Base-by-base conservation (phyloP, 1,140 invertebrate genomes). In the Laodelphax striatellus region DNA sequence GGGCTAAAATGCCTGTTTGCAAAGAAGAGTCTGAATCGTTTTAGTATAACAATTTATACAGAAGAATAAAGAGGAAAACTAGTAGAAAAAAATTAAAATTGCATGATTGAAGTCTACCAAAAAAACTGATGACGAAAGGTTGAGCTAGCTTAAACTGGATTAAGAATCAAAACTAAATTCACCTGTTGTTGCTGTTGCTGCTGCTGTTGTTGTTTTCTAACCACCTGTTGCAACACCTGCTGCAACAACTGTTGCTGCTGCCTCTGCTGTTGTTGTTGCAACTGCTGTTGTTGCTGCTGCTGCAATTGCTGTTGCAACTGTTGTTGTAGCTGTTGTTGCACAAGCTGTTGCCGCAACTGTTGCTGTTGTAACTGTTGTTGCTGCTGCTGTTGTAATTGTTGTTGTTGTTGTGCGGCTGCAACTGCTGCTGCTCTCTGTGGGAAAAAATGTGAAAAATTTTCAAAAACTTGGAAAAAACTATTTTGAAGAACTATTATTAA, bases 351-450 rank as follows among this genome's bases (percentile, higher is more conserved):
- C 24, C 63, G 55, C 53, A 58, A 13, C n/a, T 52, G 34, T 14
- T 52, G 60, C 22, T 63, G 52, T 44, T 57, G 44, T 21, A 38
- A 62, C 52, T 46, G 43, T 54, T 55, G 54, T 17, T 34, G 52
- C 14, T 46, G 52, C 43, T 62, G 57, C 50, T 63, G 63, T 50
- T 50, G 52, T 61, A 60, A 75, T 9, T 38, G 34, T 9, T 11
- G 34, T 74, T 52, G 77, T 75, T 44, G 75, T 72, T 13, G 73
- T 11, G 73, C 58, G 77, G 77, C 64, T 77, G 73, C 56, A 78
- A 78, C 50, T 78, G 78, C 13, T 74, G 34, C 34, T 38, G 34
- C 34, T 38, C 34, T 38, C 34, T 38, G 34, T 38, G 8, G 67
- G 41, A 17, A 43, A 41, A 57, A 6, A 57, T n/a, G 8, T 6